Evolutionary conservation across 2,113 vertebrate genomes (phyloP).

Genomic region (Sander lucioperca): DNA sequence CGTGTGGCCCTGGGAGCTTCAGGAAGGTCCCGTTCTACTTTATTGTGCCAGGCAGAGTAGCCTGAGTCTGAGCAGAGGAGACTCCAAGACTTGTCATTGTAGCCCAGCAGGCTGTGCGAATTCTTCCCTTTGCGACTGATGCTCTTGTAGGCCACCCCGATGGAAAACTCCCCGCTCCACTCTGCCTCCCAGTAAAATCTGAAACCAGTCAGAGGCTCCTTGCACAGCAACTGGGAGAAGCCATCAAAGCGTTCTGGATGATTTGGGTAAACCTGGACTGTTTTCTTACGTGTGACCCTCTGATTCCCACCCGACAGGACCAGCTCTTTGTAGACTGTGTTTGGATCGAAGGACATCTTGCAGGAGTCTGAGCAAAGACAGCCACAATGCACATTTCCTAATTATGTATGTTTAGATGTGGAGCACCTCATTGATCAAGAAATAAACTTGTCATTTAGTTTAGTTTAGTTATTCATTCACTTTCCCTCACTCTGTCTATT

Average conservation of each 20-base stretch:
- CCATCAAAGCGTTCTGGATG: constrained; percentile 86
- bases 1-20: constrained; percentile 67
- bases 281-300: constrained; percentile 69
- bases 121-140: constrained; percentile 86
- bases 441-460: not conserved
- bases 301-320: constrained; percentile 80
- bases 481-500: not conserved
- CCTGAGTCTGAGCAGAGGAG: constrained; percentile 89
- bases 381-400: not conserved
- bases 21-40: constrained; percentile 80
- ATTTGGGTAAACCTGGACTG: constrained; percentile 77
- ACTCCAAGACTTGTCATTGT: constrained; percentile 92
- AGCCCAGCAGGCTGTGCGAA: constrained; percentile 89
- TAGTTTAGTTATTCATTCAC: too few relatives aligned
- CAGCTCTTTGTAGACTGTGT: constrained; percentile 84
- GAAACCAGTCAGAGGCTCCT: constrained; percentile 83
- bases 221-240: constrained; percentile 91
- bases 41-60: constrained; percentile 91
- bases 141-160: constrained; percentile 89
- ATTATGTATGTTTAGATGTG: not conserved
- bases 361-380: constrained; percentile 72
- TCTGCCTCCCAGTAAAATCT: constrained; percentile 94
- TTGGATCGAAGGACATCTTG: constrained; percentile 82
- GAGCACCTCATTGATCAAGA: not conserved
- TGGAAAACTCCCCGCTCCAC: constrained; percentile 85